Base-by-base conservation (phyloP, 2,888 invertebrate species). In the Listrodromus nycthemerus region DNA sequence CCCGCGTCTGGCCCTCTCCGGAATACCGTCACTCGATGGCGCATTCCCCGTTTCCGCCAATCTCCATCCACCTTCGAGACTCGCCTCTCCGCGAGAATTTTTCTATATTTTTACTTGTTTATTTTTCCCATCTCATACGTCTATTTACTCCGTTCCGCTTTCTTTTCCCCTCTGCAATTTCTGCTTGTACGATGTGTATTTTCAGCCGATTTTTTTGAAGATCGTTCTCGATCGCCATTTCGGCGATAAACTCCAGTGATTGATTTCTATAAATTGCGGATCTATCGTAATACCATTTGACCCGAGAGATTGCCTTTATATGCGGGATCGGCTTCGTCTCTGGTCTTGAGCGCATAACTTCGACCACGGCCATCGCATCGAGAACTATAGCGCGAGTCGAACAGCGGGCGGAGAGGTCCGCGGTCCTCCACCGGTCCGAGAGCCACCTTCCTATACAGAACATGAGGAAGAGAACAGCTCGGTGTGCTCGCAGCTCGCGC, bases 61-160 rank as follows among this genome's bases (percentile, higher is more conserved):
- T 75, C 80, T 75, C 82, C 61, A 63, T 75, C 70, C 70, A 75
- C 80, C 61, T 80, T 67, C 75, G 48, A 52, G 74, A 74, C 48
- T 65, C 76, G 61, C 70, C 66, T 80, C 73, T 80, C 66, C 66
- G 41, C 10, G 21, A 55, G 37, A 37, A 30, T 65, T 76, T 48
- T 63, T 41, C 0, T 73, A 27, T 50, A 41, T 74, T 69, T 69
- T 58, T 50, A 33, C 61, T 50, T 21, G 27, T 73, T 7, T 33
- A 10, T 67, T 21, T 33, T 61, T 66, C 67, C 33, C 27, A 19
- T 67, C 52, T 50, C 71, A 37, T 37, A 66, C 61, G 30, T 50
- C 37, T 8, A 37, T 27, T 73, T 66, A 37, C 73, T 69, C 41
- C 37, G 58, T 67, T 67, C 27, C 48, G 13, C 63, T 30, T 48